Evolutionary conservation across 2,888 invertebrate species (phyloP).

Genomic region (Tiliacea aurago): DNA sequence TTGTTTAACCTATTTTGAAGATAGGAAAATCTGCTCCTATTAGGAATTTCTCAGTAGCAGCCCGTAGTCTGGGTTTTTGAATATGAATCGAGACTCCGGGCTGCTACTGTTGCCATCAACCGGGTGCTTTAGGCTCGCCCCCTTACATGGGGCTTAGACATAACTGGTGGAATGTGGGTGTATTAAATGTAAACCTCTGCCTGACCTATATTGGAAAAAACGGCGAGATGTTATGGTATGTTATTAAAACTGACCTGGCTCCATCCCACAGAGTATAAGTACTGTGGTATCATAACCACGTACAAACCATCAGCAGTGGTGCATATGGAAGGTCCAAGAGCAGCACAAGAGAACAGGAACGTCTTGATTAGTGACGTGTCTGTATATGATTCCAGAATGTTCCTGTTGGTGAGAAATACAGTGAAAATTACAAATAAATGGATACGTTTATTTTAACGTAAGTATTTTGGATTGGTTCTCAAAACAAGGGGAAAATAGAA

Average conservation of each 20-base stretch:
- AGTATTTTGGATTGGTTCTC: too few species aligned
- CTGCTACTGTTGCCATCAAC: too few species aligned
- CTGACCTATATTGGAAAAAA: too few species aligned
- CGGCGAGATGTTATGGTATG: background rate
- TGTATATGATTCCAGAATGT: constrained; percentile 37
- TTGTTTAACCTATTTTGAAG: background rate
- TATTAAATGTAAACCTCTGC: background rate
- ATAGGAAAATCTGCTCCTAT: background rate
- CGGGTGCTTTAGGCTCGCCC: background rate
- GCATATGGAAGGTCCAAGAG: constrained; percentile 32
- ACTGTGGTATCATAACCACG: constrained; percentile 46
- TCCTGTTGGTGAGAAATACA: constrained; percentile 23
- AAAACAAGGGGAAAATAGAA: too few species aligned
- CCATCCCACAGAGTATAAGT: constrained; percentile 49
- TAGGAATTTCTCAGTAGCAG: background rate
- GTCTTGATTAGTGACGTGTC: constrained; percentile 42
- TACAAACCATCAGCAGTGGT: constrained; percentile 20
- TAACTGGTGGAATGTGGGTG: background rate
- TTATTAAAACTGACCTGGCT: constrained; percentile 37
- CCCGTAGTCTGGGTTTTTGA: background rate
- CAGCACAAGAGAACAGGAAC: constrained; percentile 39
- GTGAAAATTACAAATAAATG: too few species aligned
- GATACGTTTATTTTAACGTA: too few species aligned
- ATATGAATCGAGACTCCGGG: too few species aligned
- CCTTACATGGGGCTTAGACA: background rate